Base-by-base conservation (phyloP, 2,113 vertebrate species). In the Brienomyrus brachyistius region DNA sequence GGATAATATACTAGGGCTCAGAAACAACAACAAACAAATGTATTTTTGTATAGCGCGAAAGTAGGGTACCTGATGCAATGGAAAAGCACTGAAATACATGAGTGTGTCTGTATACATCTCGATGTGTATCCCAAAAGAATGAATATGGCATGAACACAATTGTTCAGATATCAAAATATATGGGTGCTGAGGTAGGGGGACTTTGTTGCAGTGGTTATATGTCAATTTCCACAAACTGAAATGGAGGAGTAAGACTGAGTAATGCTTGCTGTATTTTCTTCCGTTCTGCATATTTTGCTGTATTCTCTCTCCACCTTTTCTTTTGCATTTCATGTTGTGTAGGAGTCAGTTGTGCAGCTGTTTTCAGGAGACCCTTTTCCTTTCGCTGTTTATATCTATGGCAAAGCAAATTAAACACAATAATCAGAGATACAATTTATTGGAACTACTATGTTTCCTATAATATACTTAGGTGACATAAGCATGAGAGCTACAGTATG, bases 241-340 rank as follows among this genome's bases (percentile, higher is more conserved):
- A 31, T 13, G 62, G n/a, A 70, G 62, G 62, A 10, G n/a, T 31
- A 70, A 70, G 62, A 70, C 0, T 13, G 62, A 70, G 62, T 70
- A 70, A 70, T 70, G 62, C 27, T 27, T 70, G n/a, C 62, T 70
- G 62, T 31, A 70, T 70, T 70, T 70, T 70, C 62, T 70, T 70
- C 62, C 62, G 62, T 70, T 70, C 62, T 70, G 62, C 62, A 66
- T 84, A 85, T 23, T 59, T 90, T 89, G 43, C 85, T 80, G 86
- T 88, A 59, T 54, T 88, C 83, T 90, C 86, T 59, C 70, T 31
- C 89, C 89, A 88, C 21, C 45, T 51, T 90, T 43, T 82, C 88
- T 90, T 90, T 51, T 88, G 77, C 70, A 82, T 88, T 88, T 90
- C 86, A 82, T 90, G 66, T 88, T 88, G 90, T 21, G 77, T 88